A percentile compares a stretch with the other conserved stretches of the same genome.
These are phyloP conservation scores for Lophius piscatorius DNA, from an alignment of 2,113 vertebrate genomes.

Conservation along the genomic window DNA sequence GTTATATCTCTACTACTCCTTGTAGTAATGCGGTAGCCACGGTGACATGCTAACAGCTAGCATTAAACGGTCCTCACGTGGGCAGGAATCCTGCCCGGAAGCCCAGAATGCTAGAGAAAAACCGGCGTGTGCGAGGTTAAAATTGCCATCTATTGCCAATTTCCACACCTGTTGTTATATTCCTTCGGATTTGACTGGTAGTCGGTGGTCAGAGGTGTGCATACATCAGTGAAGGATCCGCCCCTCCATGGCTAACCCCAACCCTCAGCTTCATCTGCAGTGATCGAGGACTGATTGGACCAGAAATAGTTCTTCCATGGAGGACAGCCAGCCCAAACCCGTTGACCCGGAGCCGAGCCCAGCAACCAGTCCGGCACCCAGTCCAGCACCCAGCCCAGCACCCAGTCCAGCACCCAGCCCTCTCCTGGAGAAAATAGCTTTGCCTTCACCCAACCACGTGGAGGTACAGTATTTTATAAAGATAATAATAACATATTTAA, in stretches of 20 bases:
- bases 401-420: constrained; percentile 54
- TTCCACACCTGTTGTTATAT: constrained; percentile 3
- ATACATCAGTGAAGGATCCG: constrained; percentile 22
- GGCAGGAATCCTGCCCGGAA: too few relatives aligned
- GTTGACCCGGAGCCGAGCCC: constrained; percentile 35
- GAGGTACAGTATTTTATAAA: constrained; percentile 68
- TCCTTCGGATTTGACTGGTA: constrained; percentile 32
- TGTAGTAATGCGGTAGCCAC: too few relatives aligned
- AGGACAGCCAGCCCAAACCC: constrained; percentile 59
- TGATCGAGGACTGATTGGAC: constrained; percentile 33
- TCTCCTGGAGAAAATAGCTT: constrained; percentile 47
- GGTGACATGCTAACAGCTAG: too few relatives aligned
- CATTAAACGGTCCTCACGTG: too few relatives aligned
- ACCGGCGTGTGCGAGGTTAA: neutral
- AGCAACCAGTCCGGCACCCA: constrained; percentile 51
- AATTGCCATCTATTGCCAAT: neutral
- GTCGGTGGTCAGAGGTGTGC: constrained; percentile 10
- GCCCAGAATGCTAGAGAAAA: neutral
- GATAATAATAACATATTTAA: too few relatives aligned
- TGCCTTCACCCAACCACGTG: constrained; percentile 69
- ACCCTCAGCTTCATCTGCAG: constrained; percentile 35
- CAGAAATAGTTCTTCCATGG: constrained; percentile 58
- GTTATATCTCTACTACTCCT: too few relatives aligned
- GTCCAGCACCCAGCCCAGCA: constrained; percentile 37
- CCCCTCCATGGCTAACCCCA: constrained; percentile 54